Conservation (phyloP, 2,888 invertebrate genomes). For the Lepidochrysops patricia region DNA sequence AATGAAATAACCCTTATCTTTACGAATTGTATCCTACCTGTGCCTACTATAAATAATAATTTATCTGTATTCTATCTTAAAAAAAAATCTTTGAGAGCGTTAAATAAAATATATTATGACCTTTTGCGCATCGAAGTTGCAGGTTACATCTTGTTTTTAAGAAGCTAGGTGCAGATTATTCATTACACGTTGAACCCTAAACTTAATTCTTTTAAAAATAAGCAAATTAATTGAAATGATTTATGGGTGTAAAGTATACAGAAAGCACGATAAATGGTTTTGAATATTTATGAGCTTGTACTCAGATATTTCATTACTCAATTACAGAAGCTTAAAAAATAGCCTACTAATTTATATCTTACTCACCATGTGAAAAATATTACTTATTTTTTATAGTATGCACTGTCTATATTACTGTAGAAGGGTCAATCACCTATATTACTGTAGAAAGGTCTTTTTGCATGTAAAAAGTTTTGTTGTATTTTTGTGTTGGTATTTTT, state of each 20-base stretch:
- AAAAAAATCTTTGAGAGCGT: too few species aligned
- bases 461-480: too few species aligned
- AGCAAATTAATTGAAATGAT: conserved; percentile 3
- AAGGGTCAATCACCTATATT: not conserved
- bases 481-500: too few species aligned
- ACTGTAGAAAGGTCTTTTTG: too few species aligned
- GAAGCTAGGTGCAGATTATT: too few species aligned
- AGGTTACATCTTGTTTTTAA: not conserved
- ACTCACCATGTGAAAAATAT: not conserved
- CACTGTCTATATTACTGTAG: not conserved
- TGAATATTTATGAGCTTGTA: conserved; percentile 4
- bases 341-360: not conserved
- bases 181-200: not conserved
- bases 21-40: too few species aligned
- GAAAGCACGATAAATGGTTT: not conserved
- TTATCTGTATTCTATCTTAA: too few species aligned
- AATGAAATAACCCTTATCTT: too few species aligned
- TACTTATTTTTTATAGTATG: not conserved
- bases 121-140: too few species aligned
- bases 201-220: not conserved
- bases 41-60: too few species aligned
- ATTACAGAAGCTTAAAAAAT: not conserved
- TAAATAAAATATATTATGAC: too few species aligned
- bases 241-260: conserved; percentile 7
- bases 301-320: not conserved